These are phyloP conservation scores for Cyphomyrmex costatus DNA, from an alignment of 1,140 invertebrate genomes.

Conservation along the genomic window DNA sequence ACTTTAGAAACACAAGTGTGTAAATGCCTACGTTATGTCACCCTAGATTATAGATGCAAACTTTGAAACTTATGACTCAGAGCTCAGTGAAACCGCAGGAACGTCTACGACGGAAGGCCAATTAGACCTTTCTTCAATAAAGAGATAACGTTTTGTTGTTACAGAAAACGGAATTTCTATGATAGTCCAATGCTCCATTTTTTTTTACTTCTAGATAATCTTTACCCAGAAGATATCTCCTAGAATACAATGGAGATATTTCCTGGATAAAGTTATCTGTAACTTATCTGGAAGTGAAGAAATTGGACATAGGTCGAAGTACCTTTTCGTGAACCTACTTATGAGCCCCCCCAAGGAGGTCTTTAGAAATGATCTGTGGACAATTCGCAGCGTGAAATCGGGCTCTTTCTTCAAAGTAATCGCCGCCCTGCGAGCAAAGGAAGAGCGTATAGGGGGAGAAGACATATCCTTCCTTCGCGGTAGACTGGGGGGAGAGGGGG, in stretches of 20 bases:
- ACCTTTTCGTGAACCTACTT: slow-evolving; percentile 31
- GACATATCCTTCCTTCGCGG: slow-evolving; percentile 68
- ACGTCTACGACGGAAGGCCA: not conserved
- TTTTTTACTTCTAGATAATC: too few species aligned
- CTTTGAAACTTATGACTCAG: slow-evolving; percentile 21
- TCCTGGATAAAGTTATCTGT: too few species aligned
- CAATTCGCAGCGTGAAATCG: slow-evolving; percentile 84
- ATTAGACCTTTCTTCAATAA: not conserved
- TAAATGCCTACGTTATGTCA: too few species aligned
- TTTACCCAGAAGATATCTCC: too few species aligned
- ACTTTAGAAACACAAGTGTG: not conserved
- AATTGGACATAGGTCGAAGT: too few species aligned
- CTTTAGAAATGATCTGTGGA: slow-evolving; percentile 79
- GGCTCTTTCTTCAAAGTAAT: slow-evolving; percentile 75
- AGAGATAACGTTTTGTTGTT: slow-evolving; percentile 38
- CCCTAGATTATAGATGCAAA: not conserved
- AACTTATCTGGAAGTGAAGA: too few species aligned
- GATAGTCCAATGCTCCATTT: not conserved
- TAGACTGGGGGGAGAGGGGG: slow-evolving; percentile 63
- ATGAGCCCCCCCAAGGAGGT: slow-evolving; percentile 64
- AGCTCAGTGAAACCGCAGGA: not conserved
- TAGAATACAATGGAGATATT: too few species aligned
- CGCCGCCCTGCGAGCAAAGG: slow-evolving; percentile 26
- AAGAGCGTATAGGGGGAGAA: slow-evolving; percentile 43
- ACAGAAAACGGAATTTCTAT: not conserved